These are phyloP conservation scores for Nycticorax nycticorax DNA, from an alignment of 2,113 vertebrate genomes.

Conservation along the genomic window DNA sequence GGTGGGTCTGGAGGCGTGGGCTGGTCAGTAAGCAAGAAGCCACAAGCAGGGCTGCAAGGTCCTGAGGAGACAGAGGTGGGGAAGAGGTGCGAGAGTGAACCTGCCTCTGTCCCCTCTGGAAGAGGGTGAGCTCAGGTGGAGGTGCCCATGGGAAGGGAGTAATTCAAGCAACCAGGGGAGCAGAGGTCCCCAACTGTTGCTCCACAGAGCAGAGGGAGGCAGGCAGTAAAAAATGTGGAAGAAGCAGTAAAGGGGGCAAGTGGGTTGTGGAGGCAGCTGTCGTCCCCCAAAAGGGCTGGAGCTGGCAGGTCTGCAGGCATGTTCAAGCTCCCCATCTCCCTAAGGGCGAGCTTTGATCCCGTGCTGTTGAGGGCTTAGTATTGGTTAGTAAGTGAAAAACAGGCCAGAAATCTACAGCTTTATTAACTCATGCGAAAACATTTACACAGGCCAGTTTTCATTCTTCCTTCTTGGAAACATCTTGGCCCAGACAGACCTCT, in stretches of 20 bases:
- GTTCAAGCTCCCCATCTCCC: neutral
- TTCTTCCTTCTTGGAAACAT: neutral
- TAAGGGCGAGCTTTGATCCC: neutral
- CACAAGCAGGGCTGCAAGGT: rapidly evolving
- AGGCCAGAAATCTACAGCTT: neutral
- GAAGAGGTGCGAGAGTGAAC: neutral
- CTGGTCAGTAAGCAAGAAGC: rapidly evolving
- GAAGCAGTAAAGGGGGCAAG: neutral
- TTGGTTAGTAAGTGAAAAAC: neutral
- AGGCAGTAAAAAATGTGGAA: neutral
- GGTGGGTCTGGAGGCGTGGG: neutral
- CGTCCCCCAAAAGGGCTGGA: neutral
- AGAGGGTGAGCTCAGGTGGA: neutral
- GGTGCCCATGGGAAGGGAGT: neutral
- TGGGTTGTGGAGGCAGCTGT: neutral
- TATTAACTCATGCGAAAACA: neutral
- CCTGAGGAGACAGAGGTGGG: neutral
- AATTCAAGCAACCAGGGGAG: neutral
- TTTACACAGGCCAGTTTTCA: neutral
- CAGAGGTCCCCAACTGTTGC: neutral
- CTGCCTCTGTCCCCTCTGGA: neutral
- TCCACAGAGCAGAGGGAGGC: neutral
- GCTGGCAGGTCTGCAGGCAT: neutral
- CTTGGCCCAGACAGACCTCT: neutral
- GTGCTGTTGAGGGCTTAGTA: neutral